A percentile compares a stretch with the other conserved stretches of the same genome.
Evolutionary conservation across 2,797 vertebrate genomes (phyloP).

Genomic region (Rhinophrynus dorsalis): DNA sequence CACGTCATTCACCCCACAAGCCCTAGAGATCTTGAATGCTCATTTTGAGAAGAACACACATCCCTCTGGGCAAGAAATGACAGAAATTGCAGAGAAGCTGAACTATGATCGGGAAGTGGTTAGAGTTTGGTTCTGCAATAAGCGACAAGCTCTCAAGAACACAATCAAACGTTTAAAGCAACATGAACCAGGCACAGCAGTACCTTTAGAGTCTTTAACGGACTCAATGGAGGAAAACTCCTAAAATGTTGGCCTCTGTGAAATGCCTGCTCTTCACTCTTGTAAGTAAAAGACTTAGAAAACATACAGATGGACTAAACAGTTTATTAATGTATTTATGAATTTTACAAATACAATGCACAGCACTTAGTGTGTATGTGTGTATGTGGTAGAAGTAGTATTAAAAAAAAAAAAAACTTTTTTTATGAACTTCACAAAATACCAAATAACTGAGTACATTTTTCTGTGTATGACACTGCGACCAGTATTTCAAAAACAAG

Average conservation of each 20-base stretch:
- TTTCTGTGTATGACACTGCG: conserved; percentile 73
- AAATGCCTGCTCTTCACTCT: conserved; percentile 64
- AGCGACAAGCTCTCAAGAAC: conserved; percentile 99
- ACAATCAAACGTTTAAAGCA: conserved; percentile 98
- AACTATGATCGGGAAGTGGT: conserved; percentile 99
- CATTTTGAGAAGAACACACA: conserved; percentile 99
- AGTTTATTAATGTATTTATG: conserved; percentile 65
- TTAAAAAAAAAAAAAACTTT: conserved; percentile 55
- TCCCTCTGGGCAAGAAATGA: conserved; percentile 99
- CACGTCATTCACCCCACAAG: conserved; percentile 99
- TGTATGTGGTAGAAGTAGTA: conserved; percentile 74
- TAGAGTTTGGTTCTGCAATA: conserved; percentile 99
- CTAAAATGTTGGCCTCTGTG: conserved; percentile 68
- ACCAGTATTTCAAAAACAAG: conserved; percentile 75
- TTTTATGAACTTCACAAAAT: conserved; percentile 87
- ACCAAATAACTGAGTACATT: conserved; percentile 80
- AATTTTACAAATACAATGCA: conserved; percentile 70
- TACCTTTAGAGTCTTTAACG: conserved; percentile 87
- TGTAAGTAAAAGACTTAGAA: conserved; percentile 75
- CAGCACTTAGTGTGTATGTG: conserved; percentile 71
- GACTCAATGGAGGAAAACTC: conserved; percentile 93
- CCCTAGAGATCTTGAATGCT: conserved; percentile 98
- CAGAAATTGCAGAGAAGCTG: conserved; percentile 98
- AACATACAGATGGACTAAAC: conserved; percentile 66
- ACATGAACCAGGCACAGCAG: conserved; percentile 80